Conservation (phyloP, 2,888 invertebrate species). For the Smittia aterrima region DNA sequence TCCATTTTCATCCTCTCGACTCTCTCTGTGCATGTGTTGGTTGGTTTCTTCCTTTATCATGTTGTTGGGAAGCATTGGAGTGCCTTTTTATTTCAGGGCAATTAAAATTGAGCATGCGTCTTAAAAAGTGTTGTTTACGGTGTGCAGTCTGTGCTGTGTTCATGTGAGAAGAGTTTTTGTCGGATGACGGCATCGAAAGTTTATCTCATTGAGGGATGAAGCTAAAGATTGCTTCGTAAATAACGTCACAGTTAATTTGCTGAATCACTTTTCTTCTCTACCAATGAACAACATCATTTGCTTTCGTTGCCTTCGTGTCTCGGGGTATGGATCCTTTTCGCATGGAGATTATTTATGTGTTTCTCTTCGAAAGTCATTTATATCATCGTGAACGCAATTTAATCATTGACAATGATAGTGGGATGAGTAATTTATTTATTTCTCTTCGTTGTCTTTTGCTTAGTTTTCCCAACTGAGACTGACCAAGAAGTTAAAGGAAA, state of each 20-base stretch:
- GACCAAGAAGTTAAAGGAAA: not conserved
- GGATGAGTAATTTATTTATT: constrained; percentile 23
- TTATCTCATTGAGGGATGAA: not conserved
- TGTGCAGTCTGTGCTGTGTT: not conserved
- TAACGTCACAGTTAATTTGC: too few species aligned
- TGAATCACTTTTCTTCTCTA: too few species aligned
- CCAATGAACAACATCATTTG: too few species aligned
- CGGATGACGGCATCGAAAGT: not conserved
- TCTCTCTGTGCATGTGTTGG: not conserved
- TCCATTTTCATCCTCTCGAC: constrained; percentile 13
- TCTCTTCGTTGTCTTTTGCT: not conserved
- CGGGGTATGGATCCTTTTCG: not conserved
- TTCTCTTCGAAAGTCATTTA: not conserved
- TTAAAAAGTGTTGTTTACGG: constrained; percentile 5
- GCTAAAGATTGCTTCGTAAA: too few species aligned
- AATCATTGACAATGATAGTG: constrained; percentile 27
- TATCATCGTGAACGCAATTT: constrained; percentile 24
- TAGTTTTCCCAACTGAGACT: not conserved
- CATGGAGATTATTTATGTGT: constrained; percentile 27
- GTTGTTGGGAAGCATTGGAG: not conserved
- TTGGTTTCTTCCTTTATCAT: not conserved
- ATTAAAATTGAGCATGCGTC: constrained; percentile 33
- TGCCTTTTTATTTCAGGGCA: not conserved
- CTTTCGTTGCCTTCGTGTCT: too few species aligned
- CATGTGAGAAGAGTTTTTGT: not conserved